These are phyloP conservation scores for Rhogogaster chlorosoma DNA, from an alignment of 2,888 invertebrate genomes.

Conservation along the genomic window DNA sequence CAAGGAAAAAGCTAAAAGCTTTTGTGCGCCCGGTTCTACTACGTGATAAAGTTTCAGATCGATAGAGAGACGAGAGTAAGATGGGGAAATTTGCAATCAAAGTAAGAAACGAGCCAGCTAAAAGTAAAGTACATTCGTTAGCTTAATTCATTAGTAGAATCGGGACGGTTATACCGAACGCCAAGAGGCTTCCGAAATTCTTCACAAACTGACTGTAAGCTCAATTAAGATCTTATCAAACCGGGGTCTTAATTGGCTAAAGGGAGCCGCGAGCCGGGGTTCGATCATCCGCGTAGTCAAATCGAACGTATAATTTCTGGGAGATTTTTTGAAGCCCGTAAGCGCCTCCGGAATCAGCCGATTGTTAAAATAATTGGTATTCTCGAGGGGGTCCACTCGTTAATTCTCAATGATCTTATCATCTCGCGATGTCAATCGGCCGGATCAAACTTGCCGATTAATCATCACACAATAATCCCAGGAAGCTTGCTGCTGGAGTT, in stretches of 20 bases:
- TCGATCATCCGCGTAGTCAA: not conserved
- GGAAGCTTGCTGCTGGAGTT: conserved; percentile 86
- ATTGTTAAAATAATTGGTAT: no score
- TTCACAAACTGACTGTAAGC: not conserved
- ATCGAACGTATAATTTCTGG: not conserved
- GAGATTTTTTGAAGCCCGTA: no score
- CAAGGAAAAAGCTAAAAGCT: not conserved
- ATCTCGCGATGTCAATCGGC: not conserved
- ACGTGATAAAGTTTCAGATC: not conserved
- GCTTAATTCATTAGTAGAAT: conserved; percentile 36
- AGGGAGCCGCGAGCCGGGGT: not conserved
- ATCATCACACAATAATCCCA: conserved; percentile 64
- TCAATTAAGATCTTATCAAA: not conserved
- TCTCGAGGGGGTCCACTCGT: no score
- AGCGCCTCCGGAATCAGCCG: no score
- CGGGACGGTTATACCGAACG: not conserved
- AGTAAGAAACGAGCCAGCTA: not conserved
- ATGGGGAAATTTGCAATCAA: not conserved
- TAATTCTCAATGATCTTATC: no score
- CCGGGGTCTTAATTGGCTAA: not conserved
- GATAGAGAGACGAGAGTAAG: not conserved
- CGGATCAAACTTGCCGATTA: not conserved
- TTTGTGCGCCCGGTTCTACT: not conserved
- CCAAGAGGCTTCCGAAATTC: not conserved
- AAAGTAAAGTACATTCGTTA: conserved; percentile 20